Evolutionary conservation across 2,888 invertebrate genomes (phyloP).

Genomic region (Creontiades dilutus): DNA sequence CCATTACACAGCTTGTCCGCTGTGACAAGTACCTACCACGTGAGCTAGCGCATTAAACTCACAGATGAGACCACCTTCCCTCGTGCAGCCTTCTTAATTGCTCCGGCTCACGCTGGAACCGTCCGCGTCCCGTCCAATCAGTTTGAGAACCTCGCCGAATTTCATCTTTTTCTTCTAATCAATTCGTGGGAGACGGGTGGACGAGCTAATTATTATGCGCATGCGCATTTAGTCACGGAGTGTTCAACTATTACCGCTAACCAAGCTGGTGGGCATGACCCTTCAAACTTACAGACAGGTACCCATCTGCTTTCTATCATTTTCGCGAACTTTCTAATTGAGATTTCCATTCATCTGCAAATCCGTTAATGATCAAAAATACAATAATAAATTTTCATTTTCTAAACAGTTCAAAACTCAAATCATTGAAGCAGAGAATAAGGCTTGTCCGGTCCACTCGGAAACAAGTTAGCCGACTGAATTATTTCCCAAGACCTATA

Average conservation of each 20-base stretch:
- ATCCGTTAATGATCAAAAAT: too few species aligned
- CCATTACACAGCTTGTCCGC: not conserved
- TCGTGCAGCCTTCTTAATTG: conserved; percentile 8
- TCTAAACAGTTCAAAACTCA: too few species aligned
- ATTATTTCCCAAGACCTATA: too few species aligned
- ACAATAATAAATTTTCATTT: too few species aligned
- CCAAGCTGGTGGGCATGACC: conserved; percentile 3
- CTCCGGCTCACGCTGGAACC: conserved; percentile 19
- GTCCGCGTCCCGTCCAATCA: not conserved
- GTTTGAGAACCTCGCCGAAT: conserved; percentile 29
- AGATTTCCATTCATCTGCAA: too few species aligned
- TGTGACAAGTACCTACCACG: conserved; percentile 38
- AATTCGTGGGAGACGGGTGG: not conserved
- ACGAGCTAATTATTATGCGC: conserved; percentile 34
- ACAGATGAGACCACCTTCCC: conserved; percentile 45
- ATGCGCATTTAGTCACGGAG: conserved; percentile 31
- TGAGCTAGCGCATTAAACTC: conserved; percentile 52
- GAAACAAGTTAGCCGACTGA: too few species aligned
- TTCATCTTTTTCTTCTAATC: not conserved
- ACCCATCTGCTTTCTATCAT: not conserved
- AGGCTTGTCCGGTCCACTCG: too few species aligned
- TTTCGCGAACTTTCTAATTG: not conserved
- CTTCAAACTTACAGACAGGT: not conserved
- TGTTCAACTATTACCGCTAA: not conserved
- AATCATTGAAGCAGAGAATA: too few species aligned